These are phyloP conservation scores for Cephus nigrinus DNA, from an alignment of 2,888 invertebrate species.

Conservation along the genomic window DNA sequence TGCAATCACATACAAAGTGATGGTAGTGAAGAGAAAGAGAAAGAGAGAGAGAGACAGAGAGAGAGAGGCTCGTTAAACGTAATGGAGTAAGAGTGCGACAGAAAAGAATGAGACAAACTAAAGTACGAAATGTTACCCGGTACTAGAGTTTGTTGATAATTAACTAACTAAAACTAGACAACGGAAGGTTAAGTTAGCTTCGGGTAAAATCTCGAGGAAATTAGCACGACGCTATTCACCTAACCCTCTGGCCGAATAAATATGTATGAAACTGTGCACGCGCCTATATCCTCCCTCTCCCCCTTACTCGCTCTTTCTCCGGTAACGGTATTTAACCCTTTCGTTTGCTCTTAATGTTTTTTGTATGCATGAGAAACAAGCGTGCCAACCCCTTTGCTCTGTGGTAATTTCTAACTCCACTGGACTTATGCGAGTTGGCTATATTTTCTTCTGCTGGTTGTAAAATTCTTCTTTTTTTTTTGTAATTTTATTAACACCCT, in stretches of 20 bases:
- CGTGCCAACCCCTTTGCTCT: constrained; percentile 23
- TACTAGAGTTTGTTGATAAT: neutral
- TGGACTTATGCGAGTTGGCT: neutral
- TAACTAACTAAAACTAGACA: neutral
- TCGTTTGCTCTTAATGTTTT: constrained; percentile 23
- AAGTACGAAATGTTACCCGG: neutral
- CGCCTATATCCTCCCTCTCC: constrained; percentile 11
- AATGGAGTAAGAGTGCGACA: neutral
- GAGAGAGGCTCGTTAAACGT: neutral
- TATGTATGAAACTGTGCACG: constrained; percentile 23
- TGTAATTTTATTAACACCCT: no score
- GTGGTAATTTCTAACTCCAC: neutral
- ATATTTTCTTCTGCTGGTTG: neutral
- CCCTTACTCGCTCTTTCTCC: neutral
- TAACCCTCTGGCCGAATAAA: constrained; percentile 16
- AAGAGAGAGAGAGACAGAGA: neutral
- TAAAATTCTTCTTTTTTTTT: neutral
- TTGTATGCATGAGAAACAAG: constrained; percentile 46
- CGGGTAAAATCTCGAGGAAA: neutral
- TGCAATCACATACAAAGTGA: constrained; percentile 13
- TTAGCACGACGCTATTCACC: neutral
- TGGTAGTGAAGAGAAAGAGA: neutral
- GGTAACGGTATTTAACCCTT: constrained; percentile 43
- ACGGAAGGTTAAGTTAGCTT: neutral
- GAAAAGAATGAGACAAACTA: neutral